phyloP scores from a whole-genome alignment of 2,113 vertebrate genomes.

The Typhlomys cinereus region DNA sequence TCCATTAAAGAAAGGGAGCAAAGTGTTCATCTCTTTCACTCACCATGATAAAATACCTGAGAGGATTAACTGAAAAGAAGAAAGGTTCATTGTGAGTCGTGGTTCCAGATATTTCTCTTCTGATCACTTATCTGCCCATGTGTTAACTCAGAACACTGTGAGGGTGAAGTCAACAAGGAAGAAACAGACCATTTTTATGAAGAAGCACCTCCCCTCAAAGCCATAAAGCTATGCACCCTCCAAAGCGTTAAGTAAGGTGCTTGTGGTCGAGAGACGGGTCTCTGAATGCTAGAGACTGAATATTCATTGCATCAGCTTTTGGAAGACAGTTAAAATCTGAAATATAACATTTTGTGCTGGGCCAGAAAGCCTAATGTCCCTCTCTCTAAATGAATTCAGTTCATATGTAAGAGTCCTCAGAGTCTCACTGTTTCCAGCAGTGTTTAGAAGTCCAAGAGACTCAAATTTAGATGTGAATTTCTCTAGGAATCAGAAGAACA shows the following conservation, averaged over 20 bases:
- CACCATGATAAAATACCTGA: not conserved
- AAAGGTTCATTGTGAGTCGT: not conserved
- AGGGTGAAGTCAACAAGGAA: not conserved
- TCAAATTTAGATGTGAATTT: not conserved
- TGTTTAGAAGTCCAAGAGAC: not conserved
- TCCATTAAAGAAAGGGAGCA: not conserved
- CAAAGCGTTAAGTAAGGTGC: not conserved
- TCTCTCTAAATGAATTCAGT: not conserved
- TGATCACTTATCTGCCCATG: not conserved
- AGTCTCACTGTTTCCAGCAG: not conserved
- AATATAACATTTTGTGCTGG: not conserved
- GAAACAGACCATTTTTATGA: not conserved
- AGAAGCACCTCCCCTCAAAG: not conserved
- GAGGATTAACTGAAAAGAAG: not conserved
- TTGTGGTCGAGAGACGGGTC: not conserved
- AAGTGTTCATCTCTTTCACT: not conserved
- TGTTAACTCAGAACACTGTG: not conserved
- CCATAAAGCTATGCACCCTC: not conserved
- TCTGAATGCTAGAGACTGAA: not conserved
- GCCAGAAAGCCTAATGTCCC: not conserved
- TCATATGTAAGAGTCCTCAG: not conserved
- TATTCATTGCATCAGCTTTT: not conserved
- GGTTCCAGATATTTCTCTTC: not conserved
- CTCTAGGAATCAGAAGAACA: not conserved
- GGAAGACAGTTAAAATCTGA: not conserved